phyloP scores from a whole-genome alignment of 2,888 invertebrate species.

The Hanleya hanleyi region DNA sequence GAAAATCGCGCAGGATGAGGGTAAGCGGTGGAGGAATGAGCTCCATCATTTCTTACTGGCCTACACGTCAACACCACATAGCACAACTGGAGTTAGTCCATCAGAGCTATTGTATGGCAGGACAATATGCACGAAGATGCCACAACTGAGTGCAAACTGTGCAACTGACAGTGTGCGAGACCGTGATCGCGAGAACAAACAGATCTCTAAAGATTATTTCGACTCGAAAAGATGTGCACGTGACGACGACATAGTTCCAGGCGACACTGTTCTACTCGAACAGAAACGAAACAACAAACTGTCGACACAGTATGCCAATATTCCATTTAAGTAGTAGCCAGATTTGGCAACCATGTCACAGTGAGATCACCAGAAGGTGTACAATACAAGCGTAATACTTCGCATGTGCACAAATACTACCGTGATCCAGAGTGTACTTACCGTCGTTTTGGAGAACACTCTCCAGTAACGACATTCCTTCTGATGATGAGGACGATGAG shows the following conservation, averaged over 20 bases:
- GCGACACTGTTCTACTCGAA: background rate
- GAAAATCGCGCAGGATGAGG: constrained; percentile 24
- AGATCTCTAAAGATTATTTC: constrained; percentile 16
- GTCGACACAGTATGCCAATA: background rate
- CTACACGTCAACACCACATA: constrained; percentile 31
- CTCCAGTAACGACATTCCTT: too few relatives aligned
- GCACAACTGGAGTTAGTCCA: constrained; percentile 29
- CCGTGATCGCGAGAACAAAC: constrained; percentile 11
- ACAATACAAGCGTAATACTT: background rate
- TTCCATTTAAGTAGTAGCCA: background rate
- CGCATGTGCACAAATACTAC: background rate
- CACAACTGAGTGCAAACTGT: background rate
- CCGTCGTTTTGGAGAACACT: too few relatives aligned
- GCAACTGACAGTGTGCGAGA: constrained; percentile 5
- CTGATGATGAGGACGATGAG: too few relatives aligned
- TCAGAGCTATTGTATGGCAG: constrained; percentile 27
- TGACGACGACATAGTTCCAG: background rate
- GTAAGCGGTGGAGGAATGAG: constrained; percentile 19
- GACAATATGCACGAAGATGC: constrained; percentile 27
- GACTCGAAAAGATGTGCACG: constrained; percentile 16
- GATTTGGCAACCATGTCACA: background rate
- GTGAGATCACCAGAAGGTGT: background rate
- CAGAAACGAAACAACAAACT: background rate
- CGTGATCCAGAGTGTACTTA: too few relatives aligned
- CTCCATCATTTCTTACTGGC: constrained; percentile 17